A percentile compares a stretch with the other conserved stretches of the same genome.
Evolutionary conservation across 2,888 invertebrate genomes (phyloP).

Genomic region (Latrodectus elegans): DNA sequence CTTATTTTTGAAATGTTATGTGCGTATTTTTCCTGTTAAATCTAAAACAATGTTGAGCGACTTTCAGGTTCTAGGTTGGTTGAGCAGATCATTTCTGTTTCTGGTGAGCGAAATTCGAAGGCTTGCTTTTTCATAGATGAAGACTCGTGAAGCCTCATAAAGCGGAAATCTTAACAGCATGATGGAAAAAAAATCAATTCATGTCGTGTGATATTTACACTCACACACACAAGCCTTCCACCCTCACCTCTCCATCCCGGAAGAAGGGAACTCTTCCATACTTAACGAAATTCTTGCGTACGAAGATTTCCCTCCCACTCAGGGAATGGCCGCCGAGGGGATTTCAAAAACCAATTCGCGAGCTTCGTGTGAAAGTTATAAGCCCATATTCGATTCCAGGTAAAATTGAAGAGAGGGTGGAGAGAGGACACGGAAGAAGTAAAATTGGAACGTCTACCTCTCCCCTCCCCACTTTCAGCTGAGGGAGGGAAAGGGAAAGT

Average conservation of each 20-base stretch:
- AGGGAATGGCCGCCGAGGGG: conserved; percentile 40
- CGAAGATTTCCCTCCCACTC: neutral
- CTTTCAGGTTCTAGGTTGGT: no score
- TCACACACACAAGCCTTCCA: neutral
- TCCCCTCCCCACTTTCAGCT: no score
- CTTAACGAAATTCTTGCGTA: conserved; percentile 3
- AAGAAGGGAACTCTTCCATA: neutral
- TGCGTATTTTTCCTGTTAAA: no score
- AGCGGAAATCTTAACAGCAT: neutral
- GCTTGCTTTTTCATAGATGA: no score
- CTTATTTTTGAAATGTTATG: no score
- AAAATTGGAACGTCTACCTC: neutral
- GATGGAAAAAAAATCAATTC: neutral
- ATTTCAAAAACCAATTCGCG: conserved; percentile 61
- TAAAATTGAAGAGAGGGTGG: conserved; percentile 23
- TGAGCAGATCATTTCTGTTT: no score
- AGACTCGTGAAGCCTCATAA: neutral
- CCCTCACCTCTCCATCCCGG: neutral
- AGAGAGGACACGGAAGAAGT: conserved; percentile 4
- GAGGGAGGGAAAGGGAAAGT: neutral
- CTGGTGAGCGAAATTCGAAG: no score
- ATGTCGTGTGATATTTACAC: neutral
- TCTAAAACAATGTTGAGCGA: no score
- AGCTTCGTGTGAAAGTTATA: conserved; percentile 51
- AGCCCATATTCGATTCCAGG: conserved; percentile 43